Base-by-base conservation (phyloP, 2,888 invertebrate species). In the Ptychoptera contaminata region DNA sequence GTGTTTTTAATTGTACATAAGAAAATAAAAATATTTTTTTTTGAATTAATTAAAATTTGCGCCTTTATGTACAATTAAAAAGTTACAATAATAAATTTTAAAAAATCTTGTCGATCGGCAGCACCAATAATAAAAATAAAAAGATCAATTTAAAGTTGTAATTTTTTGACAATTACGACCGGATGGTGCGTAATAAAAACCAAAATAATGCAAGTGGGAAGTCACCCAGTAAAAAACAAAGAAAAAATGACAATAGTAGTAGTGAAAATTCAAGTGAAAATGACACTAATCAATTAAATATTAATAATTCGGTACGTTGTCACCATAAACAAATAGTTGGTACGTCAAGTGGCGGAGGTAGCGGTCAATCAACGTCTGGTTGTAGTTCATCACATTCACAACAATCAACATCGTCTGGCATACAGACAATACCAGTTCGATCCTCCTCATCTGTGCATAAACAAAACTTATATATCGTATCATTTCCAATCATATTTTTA, bases 401-500 rank as follows among this genome's bases (percentile, higher is more conserved):
- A 23, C 23, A 23, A 23, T 23, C 23, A 23, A 23, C 23, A 23
- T 23, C 23, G 23, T 23, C 83, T 55, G 82, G 74, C 60, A 92
- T 92, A 43, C 92, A 92, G 36, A 92, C 76, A 47, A 93, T 71
- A 47, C 92, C 72, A 60, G 92, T 92, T 49, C 92, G 74, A 48
- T 92, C 91, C 58, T 82, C 87, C 51, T 76, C 78, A 58, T 84
- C 86, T 47, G 83, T 87, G 58, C 87, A 87, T 68, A 86, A 87
- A 67, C 76, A 83, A 66, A 88, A 87, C 67, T 75, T 88, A 57
- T 86, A 87, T 67, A 76, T 85, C 62, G 85, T 87, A 68, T 87
- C 87, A 55, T 84, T 85, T 67, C 87, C 87, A 48, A 77, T 88
- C 54, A 82, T 88, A 62, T 78, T 87, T 67, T 72, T 87, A 55